Evolutionary conservation across 2,113 vertebrate species (phyloP), one percentile per base, ranked within the genome.

Genomic region (Ursus arctos): DNA sequence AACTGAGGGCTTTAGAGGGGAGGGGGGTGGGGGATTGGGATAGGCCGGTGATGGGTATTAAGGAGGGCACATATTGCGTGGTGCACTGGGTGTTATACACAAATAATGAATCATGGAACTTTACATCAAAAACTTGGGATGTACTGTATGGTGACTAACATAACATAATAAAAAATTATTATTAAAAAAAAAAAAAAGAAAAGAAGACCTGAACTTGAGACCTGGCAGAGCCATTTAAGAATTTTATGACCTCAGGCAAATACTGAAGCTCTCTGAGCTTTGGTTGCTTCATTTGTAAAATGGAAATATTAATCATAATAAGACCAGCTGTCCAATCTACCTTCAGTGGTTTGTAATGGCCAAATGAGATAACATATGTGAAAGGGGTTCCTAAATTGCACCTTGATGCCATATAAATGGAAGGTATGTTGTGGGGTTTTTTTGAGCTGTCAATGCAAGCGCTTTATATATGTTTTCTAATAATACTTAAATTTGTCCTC

Each of bases 401-500:
- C 14, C 80, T 71, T 88, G 74, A 89, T 55, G 15, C 47, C 71
- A 9, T 71, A 11, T 69, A 95, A 94, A 69, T 77, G 43, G 71
- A 40, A 14, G 33, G 28, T 49, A 43, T 77, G 26, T 82, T 94
- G 81, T 79, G 22, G 76, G 16, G 13, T 82, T 81, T 89, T 87
- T 96, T 80, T 91, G 28, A 96, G 72, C 61, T 93, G 22, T 88
- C 55, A 28, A 0, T 18, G 15, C 13, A 49, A 83, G 55, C 40
- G 6, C 19, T 87, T 88, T 93, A 82, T 92, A 40, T 76, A 63
- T 71, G 49, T 89, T 94, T 94, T 72, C 81, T 93, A 95, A 77
- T 89, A 92, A 92, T 93, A 92, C 67, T 93, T 91, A 96, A 89
- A 95, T 93, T 86, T 83, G 40, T 96, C 65, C 77, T 95, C 65